A percentile compares a stretch with the other conserved stretches of the same genome.
Evolutionary conservation across 2,113 vertebrate species (phyloP).

Genomic region (Charadrius vociferus): DNA sequence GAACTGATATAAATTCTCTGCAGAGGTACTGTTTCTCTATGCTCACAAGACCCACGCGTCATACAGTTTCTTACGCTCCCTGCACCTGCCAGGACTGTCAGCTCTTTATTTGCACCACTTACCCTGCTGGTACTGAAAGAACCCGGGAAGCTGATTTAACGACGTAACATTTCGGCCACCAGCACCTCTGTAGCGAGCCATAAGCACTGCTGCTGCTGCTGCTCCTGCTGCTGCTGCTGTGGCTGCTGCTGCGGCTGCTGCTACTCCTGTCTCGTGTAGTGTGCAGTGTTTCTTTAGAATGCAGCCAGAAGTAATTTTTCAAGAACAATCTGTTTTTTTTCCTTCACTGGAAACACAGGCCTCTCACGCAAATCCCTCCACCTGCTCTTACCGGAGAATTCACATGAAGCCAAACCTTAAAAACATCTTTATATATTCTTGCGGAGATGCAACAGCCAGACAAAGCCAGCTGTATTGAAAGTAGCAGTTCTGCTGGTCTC

Average conservation of each 20-base stretch:
- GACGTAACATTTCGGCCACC: constrained; percentile 72
- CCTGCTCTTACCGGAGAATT: not conserved
- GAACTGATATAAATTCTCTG: not conserved
- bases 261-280: not conserved
- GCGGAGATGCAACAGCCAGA: not conserved
- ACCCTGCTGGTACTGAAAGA: constrained; percentile 80
- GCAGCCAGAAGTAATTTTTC: constrained; percentile 5
- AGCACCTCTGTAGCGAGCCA: constrained; percentile 73
- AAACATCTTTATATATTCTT: not conserved
- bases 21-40: not conserved
- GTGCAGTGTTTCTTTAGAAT: not conserved
- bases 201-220: constrained; percentile 27
- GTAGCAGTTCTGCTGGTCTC: constrained; percentile 68
- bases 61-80: rapidly evolving
- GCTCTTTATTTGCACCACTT: constrained; percentile 62
- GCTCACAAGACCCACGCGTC: not conserved
- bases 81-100: not conserved
- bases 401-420: constrained; percentile 35
- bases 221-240: not conserved
- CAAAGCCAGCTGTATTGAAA: constrained; percentile 49
- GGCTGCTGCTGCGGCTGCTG: not conserved
- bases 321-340: not conserved
- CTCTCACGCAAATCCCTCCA: constrained; percentile 1
- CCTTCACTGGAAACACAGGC: not conserved
- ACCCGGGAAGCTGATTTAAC: constrained; percentile 79